These are phyloP conservation scores for Aramus guarauna DNA, from an alignment of 2,113 vertebrate species.

Conservation along the genomic window DNA sequence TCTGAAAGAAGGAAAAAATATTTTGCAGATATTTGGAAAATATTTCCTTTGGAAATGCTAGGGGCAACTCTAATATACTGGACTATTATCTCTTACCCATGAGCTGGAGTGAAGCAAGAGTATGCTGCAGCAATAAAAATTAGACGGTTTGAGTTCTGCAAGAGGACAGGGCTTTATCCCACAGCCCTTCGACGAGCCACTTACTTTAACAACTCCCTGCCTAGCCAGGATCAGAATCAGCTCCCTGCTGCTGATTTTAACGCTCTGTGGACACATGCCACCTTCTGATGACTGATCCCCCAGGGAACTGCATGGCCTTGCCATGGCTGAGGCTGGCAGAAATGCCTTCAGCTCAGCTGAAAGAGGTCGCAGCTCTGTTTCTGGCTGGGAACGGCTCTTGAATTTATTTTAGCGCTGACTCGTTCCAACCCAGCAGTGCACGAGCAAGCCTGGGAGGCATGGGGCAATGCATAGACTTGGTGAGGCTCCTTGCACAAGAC, in stretches of 20 bases:
- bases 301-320: neutral
- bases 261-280: rapidly evolving
- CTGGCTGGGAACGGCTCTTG: neutral
- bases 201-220: neutral
- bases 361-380: neutral
- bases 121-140: neutral
- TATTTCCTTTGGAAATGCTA: neutral
- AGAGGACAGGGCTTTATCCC: neutral
- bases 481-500: neutral
- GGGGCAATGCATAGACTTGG: neutral
- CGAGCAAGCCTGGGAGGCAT: rapidly evolving
- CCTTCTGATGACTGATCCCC: neutral
- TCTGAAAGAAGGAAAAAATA: neutral
- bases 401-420: rapidly evolving
- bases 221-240: neutral
- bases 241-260: neutral
- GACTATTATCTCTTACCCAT: neutral
- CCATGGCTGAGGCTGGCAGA: neutral
- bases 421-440: neutral
- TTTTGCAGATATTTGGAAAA: neutral
- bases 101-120: neutral
- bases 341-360: neutral
- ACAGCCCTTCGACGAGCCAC: neutral
- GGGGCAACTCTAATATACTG: neutral
- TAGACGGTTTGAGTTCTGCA: neutral